A percentile compares a stretch with the other conserved stretches of the same genome.
Evolutionary conservation across 2,797 vertebrate species (phyloP).

Genomic region (Phataginus tetradactyla): DNA sequence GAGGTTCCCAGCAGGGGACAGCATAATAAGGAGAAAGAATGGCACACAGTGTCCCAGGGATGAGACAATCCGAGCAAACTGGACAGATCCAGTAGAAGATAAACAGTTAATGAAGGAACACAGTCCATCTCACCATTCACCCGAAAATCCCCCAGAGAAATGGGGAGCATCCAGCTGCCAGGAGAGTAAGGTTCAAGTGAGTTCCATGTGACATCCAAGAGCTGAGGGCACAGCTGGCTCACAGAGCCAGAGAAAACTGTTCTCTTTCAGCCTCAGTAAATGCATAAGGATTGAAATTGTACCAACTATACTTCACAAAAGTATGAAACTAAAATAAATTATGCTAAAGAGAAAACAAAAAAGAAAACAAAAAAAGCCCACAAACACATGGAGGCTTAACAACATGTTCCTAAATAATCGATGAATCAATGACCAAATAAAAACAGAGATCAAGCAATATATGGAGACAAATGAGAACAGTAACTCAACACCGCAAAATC

Average conservation of each 20-base stretch:
- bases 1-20: neutral
- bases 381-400: no score
- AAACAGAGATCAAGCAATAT: no score
- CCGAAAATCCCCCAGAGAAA: neutral
- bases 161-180: neutral
- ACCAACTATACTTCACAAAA: no score
- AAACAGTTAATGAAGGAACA: neutral
- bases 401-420: no score
- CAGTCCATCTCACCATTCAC: neutral
- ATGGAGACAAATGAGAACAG: no score
- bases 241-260: neutral
- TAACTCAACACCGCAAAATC: no score
- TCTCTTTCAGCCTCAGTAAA: no score
- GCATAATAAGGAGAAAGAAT: neutral
- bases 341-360: no score
- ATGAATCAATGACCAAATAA: no score
- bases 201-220: neutral
- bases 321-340: no score
- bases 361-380: no score
- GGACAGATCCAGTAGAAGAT: neutral
- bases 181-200: neutral
- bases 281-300: no score
- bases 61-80: neutral
- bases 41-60: neutral
- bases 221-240: neutral